These are phyloP conservation scores for Craterocephalus amniculus DNA, from an alignment of 2,797 vertebrate species.

Conservation along the genomic window DNA sequence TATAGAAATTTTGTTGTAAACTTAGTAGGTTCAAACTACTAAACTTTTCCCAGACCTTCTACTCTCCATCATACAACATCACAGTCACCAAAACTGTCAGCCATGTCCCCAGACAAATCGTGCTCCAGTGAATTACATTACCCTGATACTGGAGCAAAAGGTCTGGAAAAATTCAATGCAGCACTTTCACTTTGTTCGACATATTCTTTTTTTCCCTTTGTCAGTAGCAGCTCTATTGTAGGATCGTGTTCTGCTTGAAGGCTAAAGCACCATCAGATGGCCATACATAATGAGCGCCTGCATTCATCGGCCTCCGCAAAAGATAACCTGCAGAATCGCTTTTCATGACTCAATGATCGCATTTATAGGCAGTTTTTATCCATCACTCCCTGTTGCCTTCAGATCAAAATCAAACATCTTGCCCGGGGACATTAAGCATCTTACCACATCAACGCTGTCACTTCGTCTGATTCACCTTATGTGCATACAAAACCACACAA, in stretches of 20 bases:
- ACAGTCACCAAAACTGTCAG: conserved; percentile 7
- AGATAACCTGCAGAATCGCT: conserved; percentile 63
- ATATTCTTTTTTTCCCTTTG: conserved; percentile 53
- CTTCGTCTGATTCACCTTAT: conserved; percentile 13
- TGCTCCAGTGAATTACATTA: conserved; percentile 46
- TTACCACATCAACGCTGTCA: conserved; percentile 16
- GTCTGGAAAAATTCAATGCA: conserved; percentile 39
- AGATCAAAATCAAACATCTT: conserved; percentile 67
- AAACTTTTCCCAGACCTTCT: conserved; percentile 1
- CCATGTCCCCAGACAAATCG: not conserved
- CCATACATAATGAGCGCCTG: conserved; percentile 62
- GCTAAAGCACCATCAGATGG: conserved; percentile 51
- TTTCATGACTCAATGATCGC: conserved; percentile 74
- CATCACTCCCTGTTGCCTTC: conserved; percentile 59
- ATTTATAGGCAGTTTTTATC: conserved; percentile 69
- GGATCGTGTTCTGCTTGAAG: conserved; percentile 61
- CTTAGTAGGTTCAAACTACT: conserved; percentile 1
- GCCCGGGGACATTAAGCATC: conserved; percentile 48
- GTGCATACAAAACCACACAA: conserved; percentile 43
- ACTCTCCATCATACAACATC: conserved; percentile 9
- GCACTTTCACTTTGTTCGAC: conserved; percentile 53
- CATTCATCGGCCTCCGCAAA: conserved; percentile 57
- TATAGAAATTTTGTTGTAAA: not conserved
- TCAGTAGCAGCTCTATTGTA: conserved; percentile 56
- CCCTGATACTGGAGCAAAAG: conserved; percentile 24